Percentiles rank a stretch among this genome's conserved stretches.
phyloP scores from a whole-genome alignment of 2,113 vertebrate genomes.

The Monarcha castaneiventris region DNA sequence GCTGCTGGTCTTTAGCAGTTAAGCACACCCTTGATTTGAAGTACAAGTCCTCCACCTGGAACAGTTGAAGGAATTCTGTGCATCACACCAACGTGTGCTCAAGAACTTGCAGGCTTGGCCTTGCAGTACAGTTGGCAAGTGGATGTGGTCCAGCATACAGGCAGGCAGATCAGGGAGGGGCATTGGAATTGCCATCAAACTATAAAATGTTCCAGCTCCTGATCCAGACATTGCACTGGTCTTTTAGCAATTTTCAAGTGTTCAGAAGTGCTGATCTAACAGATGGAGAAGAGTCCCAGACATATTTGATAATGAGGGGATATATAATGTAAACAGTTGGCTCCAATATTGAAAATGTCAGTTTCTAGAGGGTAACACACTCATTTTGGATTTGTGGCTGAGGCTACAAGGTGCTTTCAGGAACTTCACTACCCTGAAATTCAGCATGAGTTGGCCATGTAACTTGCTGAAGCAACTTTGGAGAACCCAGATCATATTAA shows the following conservation, averaged over 20 bases:
- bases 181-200: not conserved
- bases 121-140: not conserved
- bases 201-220: not conserved
- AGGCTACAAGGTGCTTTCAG: not conserved
- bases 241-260: not conserved
- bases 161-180: not conserved
- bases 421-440: not conserved
- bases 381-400: not conserved
- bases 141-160: too few relatives aligned
- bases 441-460: rapidly evolving
- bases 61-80: not conserved
- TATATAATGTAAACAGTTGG: not conserved
- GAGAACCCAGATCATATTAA: not conserved
- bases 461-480: not conserved
- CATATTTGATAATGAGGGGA: not conserved
- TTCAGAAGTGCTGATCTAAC: not conserved
- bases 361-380: not conserved
- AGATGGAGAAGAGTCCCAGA: not conserved
- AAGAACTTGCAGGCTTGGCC: not conserved
- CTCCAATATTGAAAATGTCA: not conserved
- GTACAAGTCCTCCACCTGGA: not conserved
- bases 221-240: not conserved
- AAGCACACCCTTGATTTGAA: conserved; percentile 23
- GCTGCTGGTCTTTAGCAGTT: not conserved
- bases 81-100: rapidly evolving